Base-by-base conservation (phyloP, 1,140 invertebrate species). In the Cyrtorhinus lividipennis region DNA sequence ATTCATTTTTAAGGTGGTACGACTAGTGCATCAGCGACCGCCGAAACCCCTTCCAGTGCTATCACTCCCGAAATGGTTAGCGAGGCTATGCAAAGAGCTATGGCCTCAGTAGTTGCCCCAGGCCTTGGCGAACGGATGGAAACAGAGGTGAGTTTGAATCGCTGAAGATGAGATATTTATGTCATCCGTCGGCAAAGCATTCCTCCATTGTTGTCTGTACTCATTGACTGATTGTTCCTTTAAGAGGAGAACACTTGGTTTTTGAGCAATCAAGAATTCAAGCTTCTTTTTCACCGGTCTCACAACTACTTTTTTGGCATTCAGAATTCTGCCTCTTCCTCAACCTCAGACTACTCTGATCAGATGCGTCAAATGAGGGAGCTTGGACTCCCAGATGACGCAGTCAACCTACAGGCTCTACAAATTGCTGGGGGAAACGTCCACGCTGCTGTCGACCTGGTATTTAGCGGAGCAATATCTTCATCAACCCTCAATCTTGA, bases 381-480 rank as follows among this genome's bases (percentile, higher is more conserved):
- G 66, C 88, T 96, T 83, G 93, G 93, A 46, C 85, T 96, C 69
- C 78, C 83, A 1, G 86, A 96, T 74, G 82, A 91, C 68, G 82
- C 85, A 53, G 78, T 87, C 22, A 96, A 95, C 74, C 73, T 95
- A 24, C 84, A 86, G 75, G 91, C 88, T 22, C 74, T 94, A 25
- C 81, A 83, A 65, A 79, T 88, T 18, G 87, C 89, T 8, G 83
- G 84, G 71, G 89, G 90, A 1, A 87, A 93, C 75, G 83, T 94
- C 1, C 89, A 91, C 73, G 87, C 86, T 56, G 91, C 91, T 13
- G 85, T 94, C 44, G 90, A 92, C 71, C 73, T 87, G 45, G 79
- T 90, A 15, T 81, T 90, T 69, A 77, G 75, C 66, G 77, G 77
- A 24, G 64, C 63, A 2, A 64, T 62, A 69, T 69, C 67, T 65